Base-by-base conservation (phyloP, 2,797 vertebrate genomes). In the Falco cherrug region DNA sequence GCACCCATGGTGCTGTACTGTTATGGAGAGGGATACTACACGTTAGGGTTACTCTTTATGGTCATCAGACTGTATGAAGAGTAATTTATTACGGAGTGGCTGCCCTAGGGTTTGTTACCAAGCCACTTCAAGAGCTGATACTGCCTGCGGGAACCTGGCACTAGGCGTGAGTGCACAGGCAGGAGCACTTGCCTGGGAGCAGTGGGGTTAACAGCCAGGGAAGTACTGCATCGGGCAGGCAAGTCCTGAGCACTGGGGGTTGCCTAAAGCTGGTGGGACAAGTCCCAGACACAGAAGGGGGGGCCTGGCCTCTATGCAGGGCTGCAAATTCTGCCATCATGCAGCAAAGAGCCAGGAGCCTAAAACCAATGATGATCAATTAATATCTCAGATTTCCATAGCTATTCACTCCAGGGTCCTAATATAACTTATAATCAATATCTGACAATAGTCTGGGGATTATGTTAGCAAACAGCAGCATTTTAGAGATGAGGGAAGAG, bases 21-120 rank as follows among this genome's bases (percentile, higher is more conserved):
- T 25, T 84, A 25, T 0, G 1, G 64, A 67, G 17, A n/a, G 80
- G 77, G 79, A 56, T n/a, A 21, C 20, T 67, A 8, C 2, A 0
- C 0, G 0, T 63, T 48, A 77, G 25, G 18, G 63, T 73, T 61
- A 48, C 33, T 65, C 43, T 63, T 61, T 41, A 17, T 33, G 31
- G 74, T 45, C 31, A 28, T 75, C 51, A 84, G 29, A 25, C 43
- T 16, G 29, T 20, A 22, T 4, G 12, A 85, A 70, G 50, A 64
- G 35, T 50, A 75, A 74, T 47, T 68, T 39, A 31, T 70, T 47
- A 63, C 28, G 45, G 65, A 75, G n/a, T 16, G 13, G 7, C 35
- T 90, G 22, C 54, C 63, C 73, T 61, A 9, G 18, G 24, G n/a
- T 59, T 88, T 16, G 43, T 48, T 26, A 75, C 33, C 26, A 76